These are phyloP conservation scores for Zonotrichia leucophrys DNA, from an alignment of 2,113 vertebrate genomes.

Conservation along the genomic window DNA sequence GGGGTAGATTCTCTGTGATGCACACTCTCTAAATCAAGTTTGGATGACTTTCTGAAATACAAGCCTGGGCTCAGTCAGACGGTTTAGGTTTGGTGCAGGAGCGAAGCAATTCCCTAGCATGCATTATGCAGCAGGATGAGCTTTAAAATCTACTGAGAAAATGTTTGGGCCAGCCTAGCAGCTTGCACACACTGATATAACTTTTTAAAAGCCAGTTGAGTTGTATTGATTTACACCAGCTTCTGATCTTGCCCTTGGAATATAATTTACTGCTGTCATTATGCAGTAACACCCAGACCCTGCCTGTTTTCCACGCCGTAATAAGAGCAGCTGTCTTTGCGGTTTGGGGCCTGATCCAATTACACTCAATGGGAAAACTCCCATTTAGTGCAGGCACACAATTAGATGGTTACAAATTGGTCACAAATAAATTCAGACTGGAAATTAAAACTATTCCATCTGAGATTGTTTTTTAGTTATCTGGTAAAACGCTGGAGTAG, in stretches of 20 bases:
- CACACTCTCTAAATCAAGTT: background rate
- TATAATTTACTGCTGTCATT: constrained; percentile 65
- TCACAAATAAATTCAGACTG: constrained; percentile 65
- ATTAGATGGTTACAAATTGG: constrained; percentile 61
- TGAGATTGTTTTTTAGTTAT: constrained; percentile 29
- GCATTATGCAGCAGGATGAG: background rate
- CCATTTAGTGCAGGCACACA: constrained; percentile 38
- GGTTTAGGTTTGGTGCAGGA: background rate
- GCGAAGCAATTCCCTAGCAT: background rate
- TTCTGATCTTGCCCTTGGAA: constrained; percentile 60
- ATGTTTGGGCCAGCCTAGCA: constrained; percentile 34
- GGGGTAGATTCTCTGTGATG: background rate
- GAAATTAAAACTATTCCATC: constrained; percentile 59
- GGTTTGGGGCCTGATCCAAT: constrained; percentile 64
- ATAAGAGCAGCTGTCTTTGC: constrained; percentile 59
- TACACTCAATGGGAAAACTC: constrained; percentile 52
- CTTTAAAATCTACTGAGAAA: constrained; percentile 47
- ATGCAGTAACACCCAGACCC: constrained; percentile 24
- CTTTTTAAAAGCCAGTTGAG: constrained; percentile 46
- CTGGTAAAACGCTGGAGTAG: background rate
- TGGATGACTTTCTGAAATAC: background rate
- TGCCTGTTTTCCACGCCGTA: constrained; percentile 33
- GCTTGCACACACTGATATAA: constrained; percentile 20
- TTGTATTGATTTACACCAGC: constrained; percentile 60
- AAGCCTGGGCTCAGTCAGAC: background rate